These are phyloP conservation scores for Addax nasomaculatus DNA, from an alignment of 2,113 vertebrate genomes.

Conservation along the genomic window DNA sequence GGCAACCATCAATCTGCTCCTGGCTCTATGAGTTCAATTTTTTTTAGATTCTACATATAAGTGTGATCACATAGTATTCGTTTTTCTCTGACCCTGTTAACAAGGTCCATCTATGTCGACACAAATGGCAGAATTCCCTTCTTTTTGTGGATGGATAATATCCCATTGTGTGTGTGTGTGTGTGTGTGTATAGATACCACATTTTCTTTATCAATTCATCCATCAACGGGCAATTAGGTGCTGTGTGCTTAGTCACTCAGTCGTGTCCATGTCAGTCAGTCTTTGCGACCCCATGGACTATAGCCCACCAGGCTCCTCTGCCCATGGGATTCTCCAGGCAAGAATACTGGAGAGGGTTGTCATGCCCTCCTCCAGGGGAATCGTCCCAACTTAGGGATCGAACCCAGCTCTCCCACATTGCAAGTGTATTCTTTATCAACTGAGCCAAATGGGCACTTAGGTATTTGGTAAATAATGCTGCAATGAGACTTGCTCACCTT, in stretches of 20 bases:
- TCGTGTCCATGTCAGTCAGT: neutral
- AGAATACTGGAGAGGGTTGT: neutral
- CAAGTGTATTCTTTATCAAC: neutral
- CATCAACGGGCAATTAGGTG: neutral
- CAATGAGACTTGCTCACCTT: neutral
- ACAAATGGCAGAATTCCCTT: neutral
- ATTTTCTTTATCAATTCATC: neutral
- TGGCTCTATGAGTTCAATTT: neutral
- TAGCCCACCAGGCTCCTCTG: neutral
- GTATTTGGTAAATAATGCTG: neutral
- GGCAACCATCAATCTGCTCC: neutral
- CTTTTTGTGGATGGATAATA: neutral
- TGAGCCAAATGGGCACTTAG: neutral
- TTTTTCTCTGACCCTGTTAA: neutral
- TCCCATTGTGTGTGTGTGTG: neutral
- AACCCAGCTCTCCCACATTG: neutral
- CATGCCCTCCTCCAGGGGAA: neutral
- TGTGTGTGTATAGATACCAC: neutral
- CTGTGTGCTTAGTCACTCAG: neutral
- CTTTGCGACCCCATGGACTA: accelerated
- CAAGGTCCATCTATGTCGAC: neutral
- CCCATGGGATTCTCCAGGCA: neutral
- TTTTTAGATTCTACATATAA: neutral
- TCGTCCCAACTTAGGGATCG: accelerated
- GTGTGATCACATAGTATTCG: neutral